Evolutionary conservation across 2,888 invertebrate genomes (phyloP).

Genomic region (Euplagia quadripunctaria): DNA sequence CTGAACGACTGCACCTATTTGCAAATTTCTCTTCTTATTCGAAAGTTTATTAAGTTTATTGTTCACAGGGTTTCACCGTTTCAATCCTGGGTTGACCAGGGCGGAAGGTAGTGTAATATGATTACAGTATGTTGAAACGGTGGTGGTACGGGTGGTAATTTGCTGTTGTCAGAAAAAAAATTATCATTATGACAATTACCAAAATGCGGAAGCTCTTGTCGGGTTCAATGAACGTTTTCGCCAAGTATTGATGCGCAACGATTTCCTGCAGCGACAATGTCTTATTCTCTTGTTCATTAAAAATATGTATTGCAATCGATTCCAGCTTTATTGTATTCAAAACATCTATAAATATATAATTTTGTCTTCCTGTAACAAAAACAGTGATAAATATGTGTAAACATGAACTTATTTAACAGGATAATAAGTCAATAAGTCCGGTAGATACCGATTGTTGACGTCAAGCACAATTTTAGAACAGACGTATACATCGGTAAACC

Average conservation of each 20-base stretch:
- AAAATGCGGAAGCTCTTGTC: conserved; percentile 60
- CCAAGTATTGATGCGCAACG: conserved; percentile 52
- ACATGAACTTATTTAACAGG: too few relatives aligned
- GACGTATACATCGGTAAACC: too few relatives aligned
- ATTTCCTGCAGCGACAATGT: conserved; percentile 47
- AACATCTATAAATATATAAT: conserved; percentile 59
- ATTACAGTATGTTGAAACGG: neutral
- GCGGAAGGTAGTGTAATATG: neutral
- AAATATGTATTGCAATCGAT: conserved; percentile 53
- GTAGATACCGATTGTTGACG: too few relatives aligned
- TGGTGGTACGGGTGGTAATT: neutral
- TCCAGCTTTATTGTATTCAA: conserved; percentile 51
- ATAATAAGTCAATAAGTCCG: too few relatives aligned
- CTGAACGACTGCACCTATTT: too few relatives aligned
- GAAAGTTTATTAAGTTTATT: too few relatives aligned
- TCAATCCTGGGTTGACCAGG: neutral
- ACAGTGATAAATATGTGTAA: neutral
- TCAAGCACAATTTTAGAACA: too few relatives aligned
- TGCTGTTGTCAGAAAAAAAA: neutral
- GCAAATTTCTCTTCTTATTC: too few relatives aligned
- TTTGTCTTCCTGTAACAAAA: conserved; percentile 51
- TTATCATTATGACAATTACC: conserved; percentile 54
- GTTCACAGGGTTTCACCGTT: too few relatives aligned
- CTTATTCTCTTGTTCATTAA: conserved; percentile 48
- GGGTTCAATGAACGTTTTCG: conserved; percentile 55